Evolutionary conservation across 2,113 vertebrate species (phyloP).

Genomic region (Salvelinus sp.): DNA sequence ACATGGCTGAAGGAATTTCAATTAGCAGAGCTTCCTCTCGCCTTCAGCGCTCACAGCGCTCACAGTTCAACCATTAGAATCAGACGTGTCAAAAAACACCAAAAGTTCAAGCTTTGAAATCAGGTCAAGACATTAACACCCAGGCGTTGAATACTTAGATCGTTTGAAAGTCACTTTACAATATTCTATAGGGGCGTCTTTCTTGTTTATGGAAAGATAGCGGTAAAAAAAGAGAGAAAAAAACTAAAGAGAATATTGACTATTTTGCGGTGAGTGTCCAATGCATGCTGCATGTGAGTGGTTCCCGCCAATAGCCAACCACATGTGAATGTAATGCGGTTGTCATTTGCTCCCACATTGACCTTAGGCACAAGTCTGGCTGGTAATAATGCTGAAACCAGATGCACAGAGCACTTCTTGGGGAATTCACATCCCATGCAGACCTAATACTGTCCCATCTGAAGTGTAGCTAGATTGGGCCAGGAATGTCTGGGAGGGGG

Average conservation of each 20-base stretch:
- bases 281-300: neutral
- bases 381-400: constrained; percentile 40
- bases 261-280: neutral
- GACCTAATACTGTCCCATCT: constrained; percentile 26
- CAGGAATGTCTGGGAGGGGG: neutral
- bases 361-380: constrained; percentile 41
- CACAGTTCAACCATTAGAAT: constrained; percentile 23
- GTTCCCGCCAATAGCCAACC: constrained; percentile 20
- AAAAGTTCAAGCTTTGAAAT: neutral
- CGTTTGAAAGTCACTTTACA: neutral
- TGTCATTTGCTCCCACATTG: constrained; percentile 39
- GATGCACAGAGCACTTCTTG: constrained; percentile 30
- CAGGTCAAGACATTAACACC: neutral
- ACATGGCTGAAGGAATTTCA: constrained; percentile 80
- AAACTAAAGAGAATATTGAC: neutral
- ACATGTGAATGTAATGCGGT: constrained; percentile 32
- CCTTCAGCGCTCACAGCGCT: constrained; percentile 36
- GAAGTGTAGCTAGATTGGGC: constrained; percentile 28
- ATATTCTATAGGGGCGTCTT: neutral
- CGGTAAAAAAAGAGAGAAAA: neutral
- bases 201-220: neutral
- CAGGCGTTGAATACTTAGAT: neutral
- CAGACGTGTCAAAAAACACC: constrained; percentile 8
- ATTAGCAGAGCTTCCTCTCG: constrained; percentile 70
- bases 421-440: constrained; percentile 11